Percentiles rank a stretch among this genome's conserved stretches.
Evolutionary conservation across 2,797 vertebrate genomes (phyloP).

Genomic region (Arnoldichthys spilopterus): DNA sequence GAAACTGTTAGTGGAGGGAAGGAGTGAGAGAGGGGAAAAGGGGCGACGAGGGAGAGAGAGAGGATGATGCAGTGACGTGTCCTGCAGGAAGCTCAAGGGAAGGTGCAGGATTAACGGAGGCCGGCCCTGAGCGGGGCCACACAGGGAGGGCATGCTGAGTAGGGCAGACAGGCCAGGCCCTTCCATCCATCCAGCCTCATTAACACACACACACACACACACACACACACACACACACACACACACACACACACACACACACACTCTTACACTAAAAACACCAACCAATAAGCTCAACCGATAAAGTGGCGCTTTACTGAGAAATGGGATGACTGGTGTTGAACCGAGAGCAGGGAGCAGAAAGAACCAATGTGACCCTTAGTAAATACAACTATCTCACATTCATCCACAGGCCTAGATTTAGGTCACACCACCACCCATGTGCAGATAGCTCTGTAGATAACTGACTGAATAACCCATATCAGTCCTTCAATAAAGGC

Average conservation of each 20-base stretch:
- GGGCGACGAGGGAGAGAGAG: constrained; percentile 61
- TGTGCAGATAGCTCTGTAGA: not conserved
- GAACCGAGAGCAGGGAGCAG: not conserved
- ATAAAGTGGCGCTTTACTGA: not conserved
- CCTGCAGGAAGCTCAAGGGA: constrained; percentile 65
- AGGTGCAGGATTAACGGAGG: constrained; percentile 47
- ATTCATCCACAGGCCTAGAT: not conserved
- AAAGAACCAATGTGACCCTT: not conserved
- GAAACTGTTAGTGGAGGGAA: constrained; percentile 52
- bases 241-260: constrained; percentile 32
- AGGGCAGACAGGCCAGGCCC: constrained; percentile 45
- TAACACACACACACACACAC: constrained; percentile 66
- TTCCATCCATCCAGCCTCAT: constrained; percentile 70
- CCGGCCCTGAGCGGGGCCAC: constrained; percentile 26
- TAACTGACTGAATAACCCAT: not conserved
- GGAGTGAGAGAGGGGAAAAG: constrained; percentile 48
- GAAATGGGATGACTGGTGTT: not conserved
- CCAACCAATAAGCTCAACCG: constrained; percentile 10
- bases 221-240: constrained; percentile 44
- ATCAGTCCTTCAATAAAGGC: not conserved
- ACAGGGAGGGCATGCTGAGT: constrained; percentile 40
- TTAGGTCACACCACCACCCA: not conserved
- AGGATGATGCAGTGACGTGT: constrained; percentile 70
- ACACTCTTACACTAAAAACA: constrained; percentile 24
- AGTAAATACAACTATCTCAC: constrained; percentile 8